These are phyloP conservation scores for Ptychoptera contaminata DNA, from an alignment of 2,888 invertebrate genomes.

Conservation along the genomic window DNA sequence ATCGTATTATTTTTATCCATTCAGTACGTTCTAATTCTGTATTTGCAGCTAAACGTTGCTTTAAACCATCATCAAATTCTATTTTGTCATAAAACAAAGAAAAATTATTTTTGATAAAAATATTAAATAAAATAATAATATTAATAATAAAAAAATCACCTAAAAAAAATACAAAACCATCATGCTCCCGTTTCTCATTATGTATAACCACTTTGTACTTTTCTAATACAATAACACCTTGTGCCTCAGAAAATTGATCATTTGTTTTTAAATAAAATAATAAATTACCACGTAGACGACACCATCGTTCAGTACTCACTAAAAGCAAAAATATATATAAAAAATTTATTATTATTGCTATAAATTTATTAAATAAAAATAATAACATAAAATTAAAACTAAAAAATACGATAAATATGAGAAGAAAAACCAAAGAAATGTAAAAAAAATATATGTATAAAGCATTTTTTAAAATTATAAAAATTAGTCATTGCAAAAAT, in stretches of 20 bases:
- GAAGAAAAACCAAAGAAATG: too few relatives aligned
- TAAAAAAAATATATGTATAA: too few relatives aligned
- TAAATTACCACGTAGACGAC: constrained; percentile 80
- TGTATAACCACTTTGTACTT: constrained; percentile 62
- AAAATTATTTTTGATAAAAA: not conserved
- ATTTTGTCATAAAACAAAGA: constrained; percentile 11
- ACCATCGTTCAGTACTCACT: constrained; percentile 76
- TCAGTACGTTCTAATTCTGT: constrained; percentile 66
- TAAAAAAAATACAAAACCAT: constrained; percentile 66
- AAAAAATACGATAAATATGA: too few relatives aligned
- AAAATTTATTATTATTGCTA: not conserved
- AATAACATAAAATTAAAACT: not conserved
- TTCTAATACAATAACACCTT: constrained; percentile 77
- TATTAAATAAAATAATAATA: not conserved
- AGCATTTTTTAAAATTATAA: too few relatives aligned
- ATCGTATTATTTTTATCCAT: constrained; percentile 73
- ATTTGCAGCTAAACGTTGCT: constrained; percentile 65
- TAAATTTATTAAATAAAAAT: constrained; percentile 3
- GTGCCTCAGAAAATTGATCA: constrained; percentile 75
- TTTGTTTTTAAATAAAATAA: constrained; percentile 84
- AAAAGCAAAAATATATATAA: constrained; percentile 19
- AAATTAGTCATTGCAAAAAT: too few relatives aligned
- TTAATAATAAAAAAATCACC: constrained; percentile 35
- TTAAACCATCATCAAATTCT: constrained; percentile 73
- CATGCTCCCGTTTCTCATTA: constrained; percentile 41